Conservation (phyloP, 30 jellyfish, hydroid and myxozoan genomes). For the Cassiopea andromeda region DNA sequence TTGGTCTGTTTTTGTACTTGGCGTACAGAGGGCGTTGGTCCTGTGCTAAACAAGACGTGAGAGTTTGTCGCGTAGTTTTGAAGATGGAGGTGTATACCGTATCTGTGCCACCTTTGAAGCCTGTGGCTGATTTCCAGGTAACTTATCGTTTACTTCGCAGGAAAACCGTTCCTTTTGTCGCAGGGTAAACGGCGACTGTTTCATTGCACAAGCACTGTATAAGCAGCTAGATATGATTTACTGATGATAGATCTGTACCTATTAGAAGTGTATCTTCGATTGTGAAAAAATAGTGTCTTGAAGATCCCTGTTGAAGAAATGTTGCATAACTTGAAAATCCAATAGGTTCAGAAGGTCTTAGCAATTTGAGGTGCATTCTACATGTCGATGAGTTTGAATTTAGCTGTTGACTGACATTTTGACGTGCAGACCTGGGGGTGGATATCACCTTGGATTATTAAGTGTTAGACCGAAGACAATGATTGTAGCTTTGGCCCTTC, state of each 20-base stretch:
- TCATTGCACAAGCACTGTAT: not conserved
- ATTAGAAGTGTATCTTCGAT: not conserved
- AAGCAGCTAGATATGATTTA: not conserved
- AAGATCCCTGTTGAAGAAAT: too few relatives aligned
- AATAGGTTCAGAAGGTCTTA: too few relatives aligned
- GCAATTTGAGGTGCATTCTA: too few relatives aligned
- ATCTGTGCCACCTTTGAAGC: slow-evolving; percentile 95
- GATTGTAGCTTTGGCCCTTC: too few relatives aligned
- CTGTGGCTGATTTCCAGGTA: slow-evolving; percentile 91
- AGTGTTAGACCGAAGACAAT: too few relatives aligned
- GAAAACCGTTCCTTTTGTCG: not conserved
- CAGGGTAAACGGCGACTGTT: not conserved
- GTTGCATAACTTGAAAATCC: too few relatives aligned
- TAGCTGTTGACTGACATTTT: too few relatives aligned
- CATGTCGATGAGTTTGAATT: too few relatives aligned
- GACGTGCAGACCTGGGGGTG: too few relatives aligned
- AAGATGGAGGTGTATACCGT: slow-evolving; percentile 83
- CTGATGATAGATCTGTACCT: not conserved
- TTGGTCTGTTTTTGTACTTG: not conserved
- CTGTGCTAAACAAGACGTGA: not conserved
- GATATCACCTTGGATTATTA: too few relatives aligned
- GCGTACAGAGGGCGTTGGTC: not conserved
- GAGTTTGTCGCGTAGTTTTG: not conserved
- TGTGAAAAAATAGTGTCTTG: not conserved
- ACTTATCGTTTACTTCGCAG: not conserved